These are phyloP conservation scores for Meta bourneti DNA, from an alignment of 2,888 invertebrate genomes.

Conservation along the genomic window DNA sequence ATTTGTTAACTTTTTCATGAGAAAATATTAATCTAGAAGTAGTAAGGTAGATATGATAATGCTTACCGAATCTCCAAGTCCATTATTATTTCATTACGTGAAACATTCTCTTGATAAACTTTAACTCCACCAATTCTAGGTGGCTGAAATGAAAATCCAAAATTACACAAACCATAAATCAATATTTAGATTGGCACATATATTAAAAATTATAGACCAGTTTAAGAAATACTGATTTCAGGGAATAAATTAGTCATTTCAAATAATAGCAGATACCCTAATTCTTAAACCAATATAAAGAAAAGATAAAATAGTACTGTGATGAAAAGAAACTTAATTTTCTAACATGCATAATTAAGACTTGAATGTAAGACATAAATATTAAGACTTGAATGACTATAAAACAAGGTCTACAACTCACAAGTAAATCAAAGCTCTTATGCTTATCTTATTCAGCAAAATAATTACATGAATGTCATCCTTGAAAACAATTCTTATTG, in stretches of 20 bases:
- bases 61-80: constrained; percentile 96
- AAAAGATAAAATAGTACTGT: neutral
- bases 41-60: constrained; percentile 4
- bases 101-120: constrained; percentile 96
- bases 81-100: constrained; percentile 93
- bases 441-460: too few species aligned
- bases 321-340: too few species aligned
- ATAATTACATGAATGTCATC: too few species aligned
- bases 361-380: too few species aligned
- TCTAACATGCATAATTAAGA: neutral
- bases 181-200: neutral
- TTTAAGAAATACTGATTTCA: neutral
- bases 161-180: neutral
- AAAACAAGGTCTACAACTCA: too few species aligned
- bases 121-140: constrained; percentile 96
- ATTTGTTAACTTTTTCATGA: too few species aligned
- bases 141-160: constrained; percentile 84
- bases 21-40: too few species aligned
- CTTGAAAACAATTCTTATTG: too few species aligned
- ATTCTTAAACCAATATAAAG: neutral
- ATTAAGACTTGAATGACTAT: neutral
- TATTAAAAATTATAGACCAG: neutral
- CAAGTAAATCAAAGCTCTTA: too few species aligned
- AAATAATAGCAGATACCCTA: neutral
- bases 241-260: neutral